Evolutionary conservation across 2,888 invertebrate species (phyloP), one percentile per base, ranked within the genome.

Genomic region (Trissolcus japonicus): DNA sequence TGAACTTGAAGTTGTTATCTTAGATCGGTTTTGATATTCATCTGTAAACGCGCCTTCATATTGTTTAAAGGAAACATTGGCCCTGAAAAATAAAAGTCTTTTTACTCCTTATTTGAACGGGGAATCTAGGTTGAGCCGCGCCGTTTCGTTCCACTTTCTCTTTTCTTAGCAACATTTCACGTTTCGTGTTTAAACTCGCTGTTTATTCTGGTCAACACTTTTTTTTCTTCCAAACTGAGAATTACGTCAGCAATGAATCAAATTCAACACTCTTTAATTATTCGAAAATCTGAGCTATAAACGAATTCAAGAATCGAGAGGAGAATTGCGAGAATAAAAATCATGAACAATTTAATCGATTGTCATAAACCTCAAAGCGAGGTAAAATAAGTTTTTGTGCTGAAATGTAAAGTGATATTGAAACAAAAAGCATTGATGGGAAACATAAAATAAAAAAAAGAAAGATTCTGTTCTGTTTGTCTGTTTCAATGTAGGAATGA

Each of bases 141-240:
- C 41, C 66, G 80, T 72, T 66, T 59, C 81, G 85, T 85, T 83
- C 84, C 82, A 85, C 86, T 86, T 86, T 86, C 86, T 83, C 86
- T 82, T 86, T 83, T 84, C 83, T 77, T 82, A 79, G 56, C 72
- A 72, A 62, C 59, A 80, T 81, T 81, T 83, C 82, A 74, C 79
- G 76, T 69, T 48, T 79, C 74, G 66, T 77, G 71, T 78, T 35
- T 1, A 11, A 35, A 35, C 35, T 35, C 11, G 35, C 35, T 35
- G 9, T 35, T 35, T 35, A 35, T 35, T 35, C 35, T 9, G 35
- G 35, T 69, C 59, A 46, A 35, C 48, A 51, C 51, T 17, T 16
- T 17, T 17, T 16, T 16, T 51, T 61, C 17, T 53, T n/a, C 25
- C 46, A 29, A 35, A 35, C 35, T 56, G 53, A 43, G 66, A 46